A percentile compares a stretch with the other conserved stretches of the same genome.
Conservation (phyloP, 2,888 invertebrate genomes). For the Sphinx pinastri region DNA sequence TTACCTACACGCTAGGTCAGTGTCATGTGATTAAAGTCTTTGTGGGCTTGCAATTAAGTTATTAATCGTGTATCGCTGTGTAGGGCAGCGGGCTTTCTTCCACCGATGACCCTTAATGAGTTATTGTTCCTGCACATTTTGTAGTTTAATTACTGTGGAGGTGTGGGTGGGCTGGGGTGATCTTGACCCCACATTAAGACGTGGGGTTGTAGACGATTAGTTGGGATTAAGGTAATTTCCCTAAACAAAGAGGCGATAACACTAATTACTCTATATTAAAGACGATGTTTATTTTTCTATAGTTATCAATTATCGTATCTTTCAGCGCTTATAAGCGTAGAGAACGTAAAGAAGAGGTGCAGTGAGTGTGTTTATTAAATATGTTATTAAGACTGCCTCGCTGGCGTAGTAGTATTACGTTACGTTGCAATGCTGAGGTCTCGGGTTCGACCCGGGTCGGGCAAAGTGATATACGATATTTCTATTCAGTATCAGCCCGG, state of each 20-base stretch:
- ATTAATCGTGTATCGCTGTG: constrained; percentile 44
- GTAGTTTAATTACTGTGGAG: constrained; percentile 46
- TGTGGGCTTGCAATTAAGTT: constrained; percentile 49
- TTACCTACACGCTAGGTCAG: constrained; percentile 15
- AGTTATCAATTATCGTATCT: neutral
- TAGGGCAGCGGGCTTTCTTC: constrained; percentile 37
- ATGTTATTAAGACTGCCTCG: neutral
- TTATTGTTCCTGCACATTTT: constrained; percentile 49
- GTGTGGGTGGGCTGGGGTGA: constrained; percentile 27
- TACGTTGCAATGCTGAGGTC: too few species aligned
- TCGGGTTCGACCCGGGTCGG: too few species aligned
- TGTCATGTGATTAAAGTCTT: constrained; percentile 43
- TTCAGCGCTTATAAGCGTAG: neutral
- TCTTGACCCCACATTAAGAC: constrained; percentile 13
- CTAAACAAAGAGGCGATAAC: neutral
- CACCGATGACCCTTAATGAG: constrained; percentile 48
- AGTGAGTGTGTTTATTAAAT: neutral
- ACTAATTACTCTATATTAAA: neutral
- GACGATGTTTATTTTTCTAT: too few species aligned
- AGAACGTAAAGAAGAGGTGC: neutral
- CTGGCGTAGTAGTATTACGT: too few species aligned
- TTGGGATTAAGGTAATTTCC: neutral
- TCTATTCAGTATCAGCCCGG: too few species aligned
- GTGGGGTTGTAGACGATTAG: constrained; percentile 3
- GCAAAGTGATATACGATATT: too few species aligned